Base-by-base conservation (phyloP, 1,140 invertebrate genomes). In the Psilanteris sp. region DNA sequence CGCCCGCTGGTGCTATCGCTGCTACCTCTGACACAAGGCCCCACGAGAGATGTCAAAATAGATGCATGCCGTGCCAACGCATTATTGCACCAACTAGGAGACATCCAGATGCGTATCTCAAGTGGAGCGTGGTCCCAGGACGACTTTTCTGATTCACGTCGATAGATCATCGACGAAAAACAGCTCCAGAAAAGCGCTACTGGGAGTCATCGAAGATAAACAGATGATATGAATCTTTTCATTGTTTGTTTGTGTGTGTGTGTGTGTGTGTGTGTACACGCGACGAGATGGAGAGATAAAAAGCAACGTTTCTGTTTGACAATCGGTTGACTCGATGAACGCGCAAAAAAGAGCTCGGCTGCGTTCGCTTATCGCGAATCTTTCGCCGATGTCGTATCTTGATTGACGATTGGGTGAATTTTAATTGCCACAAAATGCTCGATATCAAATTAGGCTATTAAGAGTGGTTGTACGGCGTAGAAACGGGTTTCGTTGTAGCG, bases 21-120 rank as follows among this genome's bases (percentile, higher is more conserved):
- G 61, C 52, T 54, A 54, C 52, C 50, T 46, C 46, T 20, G 46
- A 55, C 55, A 11, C 37, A 9, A 15, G 31, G 44, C 59, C 41
- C 55, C 61, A 39, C 39, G 67, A 66, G 64, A 76, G 62, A 61
- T 54, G 46, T 77, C 54, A 37, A 55, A 67, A 71, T 64, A 67
- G 67, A 77, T 71, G 54, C 59, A 46, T 29, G 10, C 36, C 2
- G 29, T 41, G 44, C 7, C 44, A 24, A 37, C 32, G 27, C 36
- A 41, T 50, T 59, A 55, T 44, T 41, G 61, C 46, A 44, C 27
- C 20, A 31, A 27, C 39, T 27, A 26, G 32, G 36, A 61, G 66
- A 72, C 75, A 77, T 27, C 24, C 77, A 22, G 81, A 83, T 83
- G 48, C 36, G 29, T 81, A 83, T 83, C 81, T 82, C 73, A 59